Percentiles rank a stretch among this genome's conserved stretches.
Conservation (phyloP, 2,888 invertebrate species). For the Agrochola macilenta region DNA sequence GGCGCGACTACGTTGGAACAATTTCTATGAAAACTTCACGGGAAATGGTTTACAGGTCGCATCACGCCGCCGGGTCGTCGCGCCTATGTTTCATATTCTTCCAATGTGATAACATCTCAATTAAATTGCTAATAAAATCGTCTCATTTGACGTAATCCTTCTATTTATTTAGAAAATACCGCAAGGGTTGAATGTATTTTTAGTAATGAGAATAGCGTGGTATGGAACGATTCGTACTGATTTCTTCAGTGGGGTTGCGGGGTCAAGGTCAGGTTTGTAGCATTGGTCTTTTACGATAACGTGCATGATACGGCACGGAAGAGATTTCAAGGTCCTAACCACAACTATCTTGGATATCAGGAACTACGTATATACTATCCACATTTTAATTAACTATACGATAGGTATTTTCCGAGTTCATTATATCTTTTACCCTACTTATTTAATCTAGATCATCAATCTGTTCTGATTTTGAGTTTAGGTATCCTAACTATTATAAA, state of each 20-base stretch:
- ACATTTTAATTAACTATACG: background rate
- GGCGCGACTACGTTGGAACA: too few species aligned
- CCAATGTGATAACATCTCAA: background rate
- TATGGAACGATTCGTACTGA: conserved; percentile 9
- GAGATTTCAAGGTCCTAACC: conserved; percentile 22
- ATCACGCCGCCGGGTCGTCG: too few species aligned
- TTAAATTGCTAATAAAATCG: conserved; percentile 7
- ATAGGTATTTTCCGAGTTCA: conserved; percentile 2
- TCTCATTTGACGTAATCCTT: conserved; percentile 11
- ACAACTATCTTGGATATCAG: conserved; percentile 8
- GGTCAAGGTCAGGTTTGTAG: conserved; percentile 38
- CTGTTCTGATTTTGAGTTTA: conserved; percentile 11
- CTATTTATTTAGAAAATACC: conserved; percentile 36
- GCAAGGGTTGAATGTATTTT: conserved; percentile 10
- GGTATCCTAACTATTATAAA: too few species aligned
- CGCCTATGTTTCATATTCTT: background rate
- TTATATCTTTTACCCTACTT: background rate
- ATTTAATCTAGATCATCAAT: background rate
- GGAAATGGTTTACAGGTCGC: too few species aligned
- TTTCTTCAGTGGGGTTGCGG: conserved; percentile 11
- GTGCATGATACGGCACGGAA: conserved; percentile 26
- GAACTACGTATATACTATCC: background rate
- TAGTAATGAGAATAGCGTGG: conserved; percentile 22
- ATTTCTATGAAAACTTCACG: too few species aligned
- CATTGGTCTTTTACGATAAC: conserved; percentile 38